Conservation (phyloP, 2,113 vertebrate genomes). For the Protomyctophum bolini region DNA sequence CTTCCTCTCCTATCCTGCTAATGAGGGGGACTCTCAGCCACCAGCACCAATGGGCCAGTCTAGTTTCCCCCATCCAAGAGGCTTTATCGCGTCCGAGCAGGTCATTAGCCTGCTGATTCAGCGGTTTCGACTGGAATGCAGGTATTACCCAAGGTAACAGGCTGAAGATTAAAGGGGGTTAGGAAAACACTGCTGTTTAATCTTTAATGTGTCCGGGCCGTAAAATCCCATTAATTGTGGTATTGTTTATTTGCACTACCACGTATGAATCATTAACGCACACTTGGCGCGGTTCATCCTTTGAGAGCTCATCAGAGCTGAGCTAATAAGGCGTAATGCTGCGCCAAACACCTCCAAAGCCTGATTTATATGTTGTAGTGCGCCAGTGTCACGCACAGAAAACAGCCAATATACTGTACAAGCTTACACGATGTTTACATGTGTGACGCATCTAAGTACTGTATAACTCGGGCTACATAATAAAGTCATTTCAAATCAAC, state of each 20-base stretch:
- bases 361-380: no score
- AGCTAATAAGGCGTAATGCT: slow-evolving; percentile 47
- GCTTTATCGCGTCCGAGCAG: slow-evolving; percentile 34
- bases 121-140: slow-evolving; percentile 35
- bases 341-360: slow-evolving; percentile 36
- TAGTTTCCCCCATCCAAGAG: slow-evolving; percentile 12
- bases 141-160: slow-evolving; percentile 39
- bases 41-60: slow-evolving; percentile 24
- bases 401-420: no score
- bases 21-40: neutral
- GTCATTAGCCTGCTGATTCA: slow-evolving; percentile 41
- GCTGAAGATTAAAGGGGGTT: slow-evolving; percentile 43
- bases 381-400: no score
- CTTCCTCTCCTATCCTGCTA: neutral
- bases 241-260: slow-evolving; percentile 65
- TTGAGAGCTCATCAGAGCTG: slow-evolving; percentile 53
- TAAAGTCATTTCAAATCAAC: neutral
- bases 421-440: no score
- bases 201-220: slow-evolving; percentile 30
- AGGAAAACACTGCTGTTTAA: slow-evolving; percentile 48
- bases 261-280: slow-evolving; percentile 66
- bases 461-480: no score
- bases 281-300: slow-evolving; percentile 23
- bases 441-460: no score
- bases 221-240: slow-evolving; percentile 53